phyloP scores from a whole-genome alignment of 2,797 vertebrate species.

The Dryobates pubescens region DNA sequence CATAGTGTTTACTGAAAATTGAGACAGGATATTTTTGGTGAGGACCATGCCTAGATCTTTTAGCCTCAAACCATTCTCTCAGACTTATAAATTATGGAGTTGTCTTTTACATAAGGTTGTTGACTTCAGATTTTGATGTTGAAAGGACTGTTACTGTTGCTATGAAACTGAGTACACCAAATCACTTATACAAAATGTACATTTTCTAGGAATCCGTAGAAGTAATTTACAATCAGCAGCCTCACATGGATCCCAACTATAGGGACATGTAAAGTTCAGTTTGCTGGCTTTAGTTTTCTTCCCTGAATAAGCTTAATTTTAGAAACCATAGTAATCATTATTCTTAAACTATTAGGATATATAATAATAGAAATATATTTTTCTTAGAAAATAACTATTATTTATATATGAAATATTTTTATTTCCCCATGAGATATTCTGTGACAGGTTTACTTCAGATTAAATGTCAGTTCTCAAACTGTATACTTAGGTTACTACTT shows the following conservation, averaged over 20 bases:
- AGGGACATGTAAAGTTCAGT: not conserved
- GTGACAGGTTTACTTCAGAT: not conserved
- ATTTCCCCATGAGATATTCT: not conserved
- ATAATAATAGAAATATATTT: not conserved
- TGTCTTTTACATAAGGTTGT: not conserved
- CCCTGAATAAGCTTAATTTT: not conserved
- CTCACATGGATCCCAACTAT: not conserved
- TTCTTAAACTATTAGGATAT: not conserved
- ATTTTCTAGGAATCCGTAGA: not conserved
- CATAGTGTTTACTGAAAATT: not conserved
- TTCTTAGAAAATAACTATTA: not conserved
- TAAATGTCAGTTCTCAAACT: not conserved
- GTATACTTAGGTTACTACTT: not conserved
- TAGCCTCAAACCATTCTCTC: not conserved
- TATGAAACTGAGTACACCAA: not conserved
- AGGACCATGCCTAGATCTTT: not conserved
- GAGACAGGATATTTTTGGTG: not conserved
- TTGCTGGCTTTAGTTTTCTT: not conserved
- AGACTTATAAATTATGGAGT: not conserved
- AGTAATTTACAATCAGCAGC: not conserved
- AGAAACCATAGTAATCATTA: not conserved
- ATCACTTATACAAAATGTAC: not conserved
- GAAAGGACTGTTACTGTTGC: not conserved
- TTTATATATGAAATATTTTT: not conserved
- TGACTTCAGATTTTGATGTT: not conserved